A percentile compares a stretch with the other conserved stretches of the same genome.
These are phyloP conservation scores for Achatina immaculata DNA, from an alignment of 1,140 invertebrate species.

Conservation along the genomic window DNA sequence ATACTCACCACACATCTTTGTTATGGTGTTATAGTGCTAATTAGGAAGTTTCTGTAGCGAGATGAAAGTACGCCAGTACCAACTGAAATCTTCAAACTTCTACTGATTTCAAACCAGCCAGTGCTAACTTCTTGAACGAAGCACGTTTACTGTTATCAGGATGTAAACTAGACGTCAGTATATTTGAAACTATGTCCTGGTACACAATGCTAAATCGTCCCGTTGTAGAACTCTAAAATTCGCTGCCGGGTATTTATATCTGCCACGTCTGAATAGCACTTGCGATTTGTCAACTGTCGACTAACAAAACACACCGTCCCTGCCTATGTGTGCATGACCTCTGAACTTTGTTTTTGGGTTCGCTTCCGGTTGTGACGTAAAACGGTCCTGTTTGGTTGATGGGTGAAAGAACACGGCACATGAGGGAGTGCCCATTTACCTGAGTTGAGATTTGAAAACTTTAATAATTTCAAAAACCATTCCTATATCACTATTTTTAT, in stretches of 20 bases:
- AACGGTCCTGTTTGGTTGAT: not conserved
- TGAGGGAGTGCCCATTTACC: too few relatives aligned
- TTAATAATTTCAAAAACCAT: too few relatives aligned
- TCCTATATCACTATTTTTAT: too few relatives aligned
- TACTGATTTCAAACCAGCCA: too few relatives aligned
- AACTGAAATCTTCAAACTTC: too few relatives aligned
- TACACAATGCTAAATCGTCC: not conserved
- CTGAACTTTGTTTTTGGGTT: not conserved
- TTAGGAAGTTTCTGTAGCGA: too few relatives aligned
- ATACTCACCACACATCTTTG: not conserved
- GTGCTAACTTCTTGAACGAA: too few relatives aligned
- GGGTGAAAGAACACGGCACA: too few relatives aligned
- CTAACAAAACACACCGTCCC: not conserved
- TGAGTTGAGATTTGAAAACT: too few relatives aligned
- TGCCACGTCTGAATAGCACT: not conserved
- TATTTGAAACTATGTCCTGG: not conserved
- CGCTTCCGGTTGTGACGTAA: not conserved
- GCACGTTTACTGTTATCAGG: too few relatives aligned
- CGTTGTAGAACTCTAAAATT: not conserved
- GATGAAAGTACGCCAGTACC: too few relatives aligned
- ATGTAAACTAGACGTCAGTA: not conserved
- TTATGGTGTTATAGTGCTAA: too few relatives aligned
- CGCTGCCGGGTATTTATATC: not conserved
- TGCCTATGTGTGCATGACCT: not conserved
- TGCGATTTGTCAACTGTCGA: not conserved